Evolutionary conservation across 1,140 invertebrate species (phyloP), one percentile per base, ranked within the genome.

Genomic region (Gonatopus flavifemur): DNA sequence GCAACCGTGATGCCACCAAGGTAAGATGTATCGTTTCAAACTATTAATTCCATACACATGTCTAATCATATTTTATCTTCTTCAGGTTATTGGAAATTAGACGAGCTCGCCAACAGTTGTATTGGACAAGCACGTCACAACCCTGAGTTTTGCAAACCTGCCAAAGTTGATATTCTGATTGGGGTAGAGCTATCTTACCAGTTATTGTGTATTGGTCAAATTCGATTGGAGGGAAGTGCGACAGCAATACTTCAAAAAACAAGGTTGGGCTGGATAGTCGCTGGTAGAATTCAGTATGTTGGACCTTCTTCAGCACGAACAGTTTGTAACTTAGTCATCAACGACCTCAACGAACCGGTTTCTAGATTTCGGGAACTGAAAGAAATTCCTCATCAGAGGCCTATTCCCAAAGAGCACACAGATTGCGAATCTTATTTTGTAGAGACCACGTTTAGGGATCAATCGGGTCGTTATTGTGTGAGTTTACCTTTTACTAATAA

Each of bases 181-280:
- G 57, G 53, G 7, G 53, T 47, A 8, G 49, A 47, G 15, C 16
- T 56, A n/a, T 59, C 52, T 45, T 59, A 47, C 46, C 25, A 49
- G 22, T 7, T 59, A 2, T 6, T 59, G 12, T 37, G 38, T 12
- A 19, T 21, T 2, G 44, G 38, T 35, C 16, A 46, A 37, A 49
- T 32, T 38, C 35, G 15, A 9, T 9, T 18, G 36, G 32, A 40
- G 36, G 36, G 19, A 43, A 30, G 19, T 36, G 20, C 43, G 15
- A 30, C 32, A 24, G 37, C 39, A 21, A 59, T 53, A 33, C 28
- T 72, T 25, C 46, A 59, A 51, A 62, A 52, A 4, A 58, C 51
- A 0, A 10, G 47, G 6, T 31, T 58, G 10, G 52, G 56, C n/a
- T 58, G 56, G 56, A 54, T 58, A 10, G 16, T 58, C 9, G 56